Percentiles rank a stretch among this genome's conserved stretches.
These are phyloP conservation scores for Cyclopterus lumpus DNA, from an alignment of 2,797 vertebrate genomes.

Conservation along the genomic window DNA sequence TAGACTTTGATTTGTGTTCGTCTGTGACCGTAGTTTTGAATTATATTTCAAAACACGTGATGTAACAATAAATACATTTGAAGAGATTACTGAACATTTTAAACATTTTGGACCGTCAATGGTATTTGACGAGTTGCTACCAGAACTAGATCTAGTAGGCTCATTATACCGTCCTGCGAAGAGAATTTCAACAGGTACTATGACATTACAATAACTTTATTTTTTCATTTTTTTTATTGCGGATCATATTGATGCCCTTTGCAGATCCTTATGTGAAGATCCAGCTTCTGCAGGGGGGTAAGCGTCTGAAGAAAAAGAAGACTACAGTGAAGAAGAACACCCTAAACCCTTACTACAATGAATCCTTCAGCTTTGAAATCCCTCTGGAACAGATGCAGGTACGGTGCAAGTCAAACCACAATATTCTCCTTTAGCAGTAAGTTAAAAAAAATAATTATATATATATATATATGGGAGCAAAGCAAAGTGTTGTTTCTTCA, in stretches of 20 bases:
- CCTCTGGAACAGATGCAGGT: slow-evolving; percentile 99
- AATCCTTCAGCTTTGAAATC: slow-evolving; percentile 99
- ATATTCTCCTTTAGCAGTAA: background rate
- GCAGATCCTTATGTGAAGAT: slow-evolving; percentile 99
- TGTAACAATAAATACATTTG: background rate
- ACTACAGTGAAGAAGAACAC: slow-evolving; percentile 99
- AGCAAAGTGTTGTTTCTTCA: background rate
- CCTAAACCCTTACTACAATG: slow-evolving; percentile 97
- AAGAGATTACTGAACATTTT: background rate
- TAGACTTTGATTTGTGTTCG: background rate
- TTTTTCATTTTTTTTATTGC: slow-evolving; percentile 2
- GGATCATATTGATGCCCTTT: slow-evolving; percentile 19
- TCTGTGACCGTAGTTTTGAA: background rate
- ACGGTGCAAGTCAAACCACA: slow-evolving; percentile 20
- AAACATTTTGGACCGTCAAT: background rate
- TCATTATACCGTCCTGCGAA: background rate
- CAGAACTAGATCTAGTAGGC: too few species aligned
- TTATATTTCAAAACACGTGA: background rate
- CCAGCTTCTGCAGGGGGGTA: slow-evolving; percentile 96
- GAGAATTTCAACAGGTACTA: background rate
- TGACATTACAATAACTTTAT: background rate
- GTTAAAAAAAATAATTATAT: background rate
- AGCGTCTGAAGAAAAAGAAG: slow-evolving; percentile 99
- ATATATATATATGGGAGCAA: background rate
- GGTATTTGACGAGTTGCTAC: too few species aligned